Conservation (phyloP, 1,140 invertebrate genomes). For the Brachionus koreanus region DNA sequence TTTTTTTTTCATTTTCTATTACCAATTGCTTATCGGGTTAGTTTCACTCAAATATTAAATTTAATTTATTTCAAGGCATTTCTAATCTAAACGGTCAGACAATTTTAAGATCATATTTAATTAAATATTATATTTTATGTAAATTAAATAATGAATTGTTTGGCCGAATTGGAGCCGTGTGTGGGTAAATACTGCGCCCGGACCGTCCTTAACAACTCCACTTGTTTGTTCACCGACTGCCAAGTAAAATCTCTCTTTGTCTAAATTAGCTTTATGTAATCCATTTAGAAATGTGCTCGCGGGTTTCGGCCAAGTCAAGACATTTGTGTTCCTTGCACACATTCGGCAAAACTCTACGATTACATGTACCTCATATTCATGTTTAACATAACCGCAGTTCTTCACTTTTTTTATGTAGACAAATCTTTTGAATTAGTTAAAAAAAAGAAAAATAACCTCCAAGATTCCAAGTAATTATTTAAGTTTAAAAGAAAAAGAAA, state of each 20-base stretch:
- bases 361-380: slow-evolving; percentile 34
- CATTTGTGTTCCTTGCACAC: not conserved
- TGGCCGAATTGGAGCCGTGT: not conserved
- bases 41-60: not conserved
- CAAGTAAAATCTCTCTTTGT: not conserved
- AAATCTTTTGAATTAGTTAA: slow-evolving; percentile 7
- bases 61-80: not conserved
- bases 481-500: not conserved
- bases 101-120: not conserved
- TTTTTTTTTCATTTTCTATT: not conserved
- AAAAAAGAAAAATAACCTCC: slow-evolving; percentile 31
- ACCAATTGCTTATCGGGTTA: slow-evolving; percentile 10
- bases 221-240: slow-evolving; percentile 11
- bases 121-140: not conserved
- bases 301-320: not conserved
- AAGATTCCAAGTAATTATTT: not conserved
- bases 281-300: not conserved
- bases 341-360: not conserved
- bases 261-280: not conserved
- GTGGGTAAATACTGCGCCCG: slow-evolving; percentile 34
- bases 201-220: not conserved
- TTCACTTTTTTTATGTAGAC: slow-evolving; percentile 3
- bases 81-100: not conserved
- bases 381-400: not conserved
- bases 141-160: slow-evolving; percentile 10